These are phyloP conservation scores for Incurvaria masculella DNA, from an alignment of 2,888 invertebrate species.

Conservation along the genomic window DNA sequence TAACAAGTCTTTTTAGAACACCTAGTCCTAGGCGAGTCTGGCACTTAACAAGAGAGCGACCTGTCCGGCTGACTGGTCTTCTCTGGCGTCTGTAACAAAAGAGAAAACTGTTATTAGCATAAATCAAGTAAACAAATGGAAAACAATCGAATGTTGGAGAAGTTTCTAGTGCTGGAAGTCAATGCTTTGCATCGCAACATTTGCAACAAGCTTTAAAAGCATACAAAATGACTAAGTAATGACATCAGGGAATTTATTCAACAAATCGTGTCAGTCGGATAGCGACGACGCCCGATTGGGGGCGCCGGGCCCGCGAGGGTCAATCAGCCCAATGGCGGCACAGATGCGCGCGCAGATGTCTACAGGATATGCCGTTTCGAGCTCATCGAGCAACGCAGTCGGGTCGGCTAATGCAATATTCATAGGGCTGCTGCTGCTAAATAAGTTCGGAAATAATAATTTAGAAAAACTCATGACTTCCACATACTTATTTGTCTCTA, in stretches of 20 bases:
- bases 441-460: too few relatives aligned
- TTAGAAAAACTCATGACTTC: too few relatives aligned
- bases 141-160: too few relatives aligned
- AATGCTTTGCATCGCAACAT: too few relatives aligned
- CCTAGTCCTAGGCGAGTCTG: slow-evolving; percentile 25
- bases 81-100: slow-evolving; percentile 63
- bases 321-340: slow-evolving; percentile 31
- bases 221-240: too few relatives aligned
- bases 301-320: slow-evolving; percentile 6
- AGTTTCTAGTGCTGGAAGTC: too few relatives aligned
- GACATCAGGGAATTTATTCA: not conserved
- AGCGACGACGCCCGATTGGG: not conserved
- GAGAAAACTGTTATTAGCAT: slow-evolving; percentile 18
- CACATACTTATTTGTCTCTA: too few relatives aligned
- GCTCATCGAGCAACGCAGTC: not conserved
- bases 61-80: slow-evolving; percentile 62
- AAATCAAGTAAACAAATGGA: too few relatives aligned
- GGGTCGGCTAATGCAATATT: not conserved
- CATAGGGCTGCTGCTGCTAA: too few relatives aligned
- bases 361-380: slow-evolving; percentile 4
- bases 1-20: slow-evolving; percentile 23
- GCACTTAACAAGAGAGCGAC: slow-evolving; percentile 45
- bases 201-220: too few relatives aligned
- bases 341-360: slow-evolving; percentile 43
- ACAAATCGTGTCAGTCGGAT: not conserved